A percentile compares a stretch with the other conserved stretches of the same genome.
Evolutionary conservation across 2,888 invertebrate species (phyloP).

Genomic region (Coecobrya sp.): DNA sequence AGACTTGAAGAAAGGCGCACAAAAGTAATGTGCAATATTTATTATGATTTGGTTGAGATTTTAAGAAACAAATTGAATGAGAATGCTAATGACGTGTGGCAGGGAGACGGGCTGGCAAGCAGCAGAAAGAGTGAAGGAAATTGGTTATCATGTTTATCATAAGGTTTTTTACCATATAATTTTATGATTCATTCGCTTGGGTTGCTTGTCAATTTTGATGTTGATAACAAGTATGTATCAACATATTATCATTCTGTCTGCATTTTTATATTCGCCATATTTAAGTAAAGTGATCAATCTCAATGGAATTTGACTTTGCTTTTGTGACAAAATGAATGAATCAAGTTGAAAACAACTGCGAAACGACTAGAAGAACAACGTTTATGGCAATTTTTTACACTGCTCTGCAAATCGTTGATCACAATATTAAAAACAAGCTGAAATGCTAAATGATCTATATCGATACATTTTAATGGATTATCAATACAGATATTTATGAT

Average conservation of each 20-base stretch:
- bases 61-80: neutral
- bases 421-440: too few relatives aligned
- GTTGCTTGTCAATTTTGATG: conserved; percentile 24
- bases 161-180: neutral
- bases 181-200: neutral
- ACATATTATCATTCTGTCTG: conserved; percentile 7
- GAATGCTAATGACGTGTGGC: conserved; percentile 35
- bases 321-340: conserved; percentile 49
- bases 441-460: neutral
- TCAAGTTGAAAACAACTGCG: conserved; percentile 42
- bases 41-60: too few relatives aligned
- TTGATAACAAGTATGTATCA: neutral
- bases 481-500: conserved; percentile 1
- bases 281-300: conserved; percentile 14
- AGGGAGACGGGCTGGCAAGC: neutral
- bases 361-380: conserved; percentile 44
- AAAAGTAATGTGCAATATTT: neutral
- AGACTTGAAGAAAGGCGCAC: neutral
- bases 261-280: neutral
- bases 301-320: conserved; percentile 26
- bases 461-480: conserved; percentile 11
- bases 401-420: too few relatives aligned
- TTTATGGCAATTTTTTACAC: conserved; percentile 1
- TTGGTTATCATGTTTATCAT: neutral
- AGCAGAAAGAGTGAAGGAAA: conserved; percentile 26